A percentile compares a stretch with the other conserved stretches of the same genome.
Evolutionary conservation across 2,888 invertebrate species (phyloP).

Genomic region (Biston betularia): DNA sequence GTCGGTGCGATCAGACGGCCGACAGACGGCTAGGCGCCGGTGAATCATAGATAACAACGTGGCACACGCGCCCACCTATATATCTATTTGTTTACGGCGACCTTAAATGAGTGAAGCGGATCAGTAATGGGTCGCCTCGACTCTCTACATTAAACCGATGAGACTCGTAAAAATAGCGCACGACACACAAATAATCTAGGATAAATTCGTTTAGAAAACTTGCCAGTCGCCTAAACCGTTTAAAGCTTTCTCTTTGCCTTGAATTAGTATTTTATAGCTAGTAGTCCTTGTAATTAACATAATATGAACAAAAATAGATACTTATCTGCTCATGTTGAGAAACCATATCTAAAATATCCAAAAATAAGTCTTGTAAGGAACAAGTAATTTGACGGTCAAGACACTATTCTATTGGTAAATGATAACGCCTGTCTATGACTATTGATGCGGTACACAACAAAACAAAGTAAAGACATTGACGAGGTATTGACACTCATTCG

Average conservation of each 20-base stretch:
- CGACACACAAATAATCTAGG: constrained; percentile 35
- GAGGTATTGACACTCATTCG: too few species aligned
- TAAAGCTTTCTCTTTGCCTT: constrained; percentile 6
- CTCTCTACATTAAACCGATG: constrained; percentile 57
- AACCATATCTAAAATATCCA: not conserved
- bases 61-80: constrained; percentile 76
- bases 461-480: too few species aligned
- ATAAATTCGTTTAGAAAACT: not conserved
- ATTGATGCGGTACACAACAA: too few species aligned
- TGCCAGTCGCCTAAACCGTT: not conserved
- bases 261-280: not conserved
- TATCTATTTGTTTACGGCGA: constrained; percentile 79
- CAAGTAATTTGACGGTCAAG: too few species aligned
- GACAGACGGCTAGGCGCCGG: constrained; percentile 82
- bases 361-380: too few species aligned
- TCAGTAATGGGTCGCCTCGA: constrained; percentile 68
- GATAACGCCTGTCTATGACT: too few species aligned
- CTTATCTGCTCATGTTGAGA: not conserved
- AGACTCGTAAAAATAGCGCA: constrained; percentile 66
- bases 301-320: not conserved
- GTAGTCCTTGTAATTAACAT: not conserved
- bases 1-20: constrained; percentile 76
- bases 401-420: too few species aligned
- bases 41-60: constrained; percentile 82
- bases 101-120: constrained; percentile 76